Base-by-base conservation (phyloP, 92 coral and sea anemone species). In the Epizoanthus rinbou region DNA sequence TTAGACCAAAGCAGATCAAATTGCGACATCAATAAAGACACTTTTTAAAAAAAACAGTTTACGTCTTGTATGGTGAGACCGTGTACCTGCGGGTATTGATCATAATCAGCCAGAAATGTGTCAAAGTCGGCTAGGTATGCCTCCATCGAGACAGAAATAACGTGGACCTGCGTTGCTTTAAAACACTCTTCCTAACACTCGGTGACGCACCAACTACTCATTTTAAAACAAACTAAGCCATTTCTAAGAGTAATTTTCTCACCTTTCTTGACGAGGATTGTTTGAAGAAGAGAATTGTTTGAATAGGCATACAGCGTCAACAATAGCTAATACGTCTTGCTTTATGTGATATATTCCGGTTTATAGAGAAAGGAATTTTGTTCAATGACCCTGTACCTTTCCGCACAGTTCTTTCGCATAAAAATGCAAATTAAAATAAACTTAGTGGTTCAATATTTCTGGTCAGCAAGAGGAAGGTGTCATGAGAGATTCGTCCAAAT, bases 111-210 rank as follows among this genome's bases (percentile, higher is more conserved):
- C 6, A 78, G 37, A 78, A 78, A 78, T 23, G 1, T 5, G 35
- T 78, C 82, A 78, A 78, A 78, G 19, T 78, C 82, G 0, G 57
- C 82, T 2, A 78, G 82, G 39, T 78, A 78, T 3, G 82, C 43
- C 15, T 78, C 82, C 82, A 78, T 78, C 24, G 58, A 41, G 59
- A 18, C 6, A 5, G 15, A 78, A 31, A 14, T 6, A 33, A 65
- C 10, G 37, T 17, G 21, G 6, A 9, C 5, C 41, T 3, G 16
- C 18, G 31, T 11, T 33, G 2, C 73, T 67, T 28, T 23, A 22
- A n/a, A 24, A 43, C 41, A n/a, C 9, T 17, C 21, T 57, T 13
- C 5, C 63, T 10, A 43, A n/a, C 57, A 0, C 18, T 43, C 14
- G 23, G 33, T 22, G 70, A 11, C 37, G 50, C 57, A 17, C 31